Conservation (phyloP, 2,113 vertebrate species). For the Pachycephala philippinensis region DNA sequence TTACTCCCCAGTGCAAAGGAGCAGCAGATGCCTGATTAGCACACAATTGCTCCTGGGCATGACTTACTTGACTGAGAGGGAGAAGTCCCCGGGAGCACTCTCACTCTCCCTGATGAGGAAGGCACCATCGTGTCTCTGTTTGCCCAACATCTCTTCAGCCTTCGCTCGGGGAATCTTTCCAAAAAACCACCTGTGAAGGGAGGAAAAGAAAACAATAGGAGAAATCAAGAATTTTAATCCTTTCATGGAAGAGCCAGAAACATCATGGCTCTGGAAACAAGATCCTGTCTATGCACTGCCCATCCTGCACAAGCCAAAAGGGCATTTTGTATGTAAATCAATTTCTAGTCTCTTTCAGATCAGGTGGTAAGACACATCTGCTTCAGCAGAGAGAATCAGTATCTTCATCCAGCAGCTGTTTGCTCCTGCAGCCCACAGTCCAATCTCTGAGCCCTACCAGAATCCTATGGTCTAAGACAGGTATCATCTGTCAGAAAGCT, state of each 20-base stretch:
- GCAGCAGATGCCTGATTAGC: background rate
- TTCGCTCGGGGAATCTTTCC: conserved; percentile 97
- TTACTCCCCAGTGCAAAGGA: background rate
- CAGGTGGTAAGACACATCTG: background rate
- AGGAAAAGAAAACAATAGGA: background rate
- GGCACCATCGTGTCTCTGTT: conserved; percentile 96
- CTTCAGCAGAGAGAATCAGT: background rate
- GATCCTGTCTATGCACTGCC: background rate
- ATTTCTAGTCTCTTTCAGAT: background rate
- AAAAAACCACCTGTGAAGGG: conserved; percentile 91
- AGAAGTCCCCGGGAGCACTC: conserved; percentile 97
- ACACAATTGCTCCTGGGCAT: background rate
- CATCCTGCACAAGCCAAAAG: background rate
- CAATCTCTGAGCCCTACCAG: background rate
- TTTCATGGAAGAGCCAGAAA: background rate
- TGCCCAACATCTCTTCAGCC: conserved; percentile 98
- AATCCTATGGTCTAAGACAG: background rate
- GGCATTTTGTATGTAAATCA: background rate
- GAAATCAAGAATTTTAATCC: background rate
- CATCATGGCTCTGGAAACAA: background rate
- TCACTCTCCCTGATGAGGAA: conserved; percentile 98
- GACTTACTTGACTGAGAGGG: conserved; percentile 96
- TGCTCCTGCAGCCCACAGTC: background rate
- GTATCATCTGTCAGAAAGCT: background rate
- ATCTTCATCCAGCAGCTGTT: background rate